Base-by-base conservation (phyloP, 2,113 vertebrate genomes). In the Ictidomys tridecemlineatus region DNA sequence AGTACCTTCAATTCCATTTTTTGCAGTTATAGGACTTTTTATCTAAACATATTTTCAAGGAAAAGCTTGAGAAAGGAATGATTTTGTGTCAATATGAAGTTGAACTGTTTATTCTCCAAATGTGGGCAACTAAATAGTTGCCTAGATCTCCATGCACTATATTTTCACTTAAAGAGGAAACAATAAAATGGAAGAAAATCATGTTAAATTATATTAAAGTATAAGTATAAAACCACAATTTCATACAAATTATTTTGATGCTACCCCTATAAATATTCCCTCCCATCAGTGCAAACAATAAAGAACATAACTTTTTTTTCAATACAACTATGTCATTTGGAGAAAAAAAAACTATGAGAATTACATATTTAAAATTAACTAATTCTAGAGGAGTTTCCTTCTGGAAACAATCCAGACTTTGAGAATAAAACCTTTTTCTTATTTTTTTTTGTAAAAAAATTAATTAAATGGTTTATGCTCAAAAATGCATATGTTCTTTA, bases 51-150 rank as follows among this genome's bases (percentile, higher is more conserved):
- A 22, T 72, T 96, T 82, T 89, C n/a, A 83, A 78, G 69, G 9
- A 85, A 74, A 56, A 28, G 8, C 56, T 93, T 77, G n/a, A 85
- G 14, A 77, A 80, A 77, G 16, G 42, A 4, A 22, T 85, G 24
- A 58, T 11, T 85, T 96, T 79, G 56, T 87, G 74, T 76, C 18
- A 61, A n/a, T 85, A 32, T 89, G 32, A 82, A 80, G 73, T 39
- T 85, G 16, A 89, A 34, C 61, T 96, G 26, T 83, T 95, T 95
- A n/a, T 5, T 83, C 6, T 93, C 30, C 51, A 92, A 89, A 87
- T 72, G 6, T 7, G 69, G n/a, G 16, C 1, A 58, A 51, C 22
- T 69, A 80, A 24, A 12, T 37, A n/a, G 45, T 32, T 93, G 22
- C 32, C 61, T 69, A 94, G 61, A 2, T 0, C 51, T 34, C 42